Evolutionary conservation across 2,113 vertebrate species (phyloP).

Genomic region (Brachyhypopomus occidentalis): DNA sequence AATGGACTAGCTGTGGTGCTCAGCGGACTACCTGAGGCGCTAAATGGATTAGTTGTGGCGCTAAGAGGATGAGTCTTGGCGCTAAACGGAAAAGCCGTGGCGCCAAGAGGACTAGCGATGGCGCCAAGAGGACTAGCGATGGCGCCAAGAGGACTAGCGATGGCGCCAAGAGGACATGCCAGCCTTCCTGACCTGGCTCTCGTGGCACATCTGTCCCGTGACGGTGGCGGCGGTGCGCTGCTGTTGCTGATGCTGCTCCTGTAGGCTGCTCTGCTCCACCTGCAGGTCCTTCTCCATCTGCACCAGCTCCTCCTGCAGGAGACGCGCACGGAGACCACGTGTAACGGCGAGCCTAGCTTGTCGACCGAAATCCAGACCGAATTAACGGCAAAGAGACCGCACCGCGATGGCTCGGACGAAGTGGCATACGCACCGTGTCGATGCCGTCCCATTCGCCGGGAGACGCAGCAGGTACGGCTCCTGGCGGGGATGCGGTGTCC

Average conservation of each 20-base stretch:
- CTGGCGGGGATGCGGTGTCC: background rate
- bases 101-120: no score
- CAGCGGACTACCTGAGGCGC: no score
- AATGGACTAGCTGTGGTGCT: no score
- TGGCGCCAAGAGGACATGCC: background rate
- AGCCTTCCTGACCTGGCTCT: slow-evolving; percentile 84
- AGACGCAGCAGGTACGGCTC: slow-evolving; percentile 28
- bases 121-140: no score
- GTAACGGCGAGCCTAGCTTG: no score
- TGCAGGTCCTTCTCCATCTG: slow-evolving; percentile 82
- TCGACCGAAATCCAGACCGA: background rate
- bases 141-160: no score
- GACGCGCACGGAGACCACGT: slow-evolving; percentile 18
- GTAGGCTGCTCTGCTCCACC: slow-evolving; percentile 81
- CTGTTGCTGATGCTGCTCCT: slow-evolving; percentile 86
- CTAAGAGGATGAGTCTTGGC: no score
- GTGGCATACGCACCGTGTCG: slow-evolving; percentile 74
- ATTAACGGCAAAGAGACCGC: background rate
- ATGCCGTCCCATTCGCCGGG: slow-evolving; percentile 83
- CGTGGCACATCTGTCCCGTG: slow-evolving; percentile 94
- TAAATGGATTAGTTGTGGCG: background rate
- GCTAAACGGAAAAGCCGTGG: background rate
- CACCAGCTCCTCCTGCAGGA: slow-evolving; percentile 84
- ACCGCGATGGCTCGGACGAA: background rate
- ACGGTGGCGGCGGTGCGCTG: slow-evolving; percentile 89